These are phyloP conservation scores for Stenolophus ochropezus DNA, from an alignment of 2,888 invertebrate genomes.

Conservation along the genomic window DNA sequence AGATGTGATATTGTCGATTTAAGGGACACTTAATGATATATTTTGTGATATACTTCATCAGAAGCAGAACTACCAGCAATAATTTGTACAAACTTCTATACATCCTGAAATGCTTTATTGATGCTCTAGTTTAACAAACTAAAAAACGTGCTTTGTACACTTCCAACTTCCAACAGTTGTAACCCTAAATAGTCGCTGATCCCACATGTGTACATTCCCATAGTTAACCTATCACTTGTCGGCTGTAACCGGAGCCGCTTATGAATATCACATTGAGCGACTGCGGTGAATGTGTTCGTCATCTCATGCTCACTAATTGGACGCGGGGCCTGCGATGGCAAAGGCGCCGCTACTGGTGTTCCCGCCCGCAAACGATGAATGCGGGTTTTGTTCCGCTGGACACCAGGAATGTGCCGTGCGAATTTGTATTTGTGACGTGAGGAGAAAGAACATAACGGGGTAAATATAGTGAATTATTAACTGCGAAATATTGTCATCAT, in stretches of 20 bases:
- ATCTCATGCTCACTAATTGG: slow-evolving; percentile 56
- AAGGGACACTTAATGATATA: too few relatives aligned
- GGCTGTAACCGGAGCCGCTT: neutral
- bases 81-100: too few relatives aligned
- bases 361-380: neutral
- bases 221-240: neutral
- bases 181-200: too few relatives aligned
- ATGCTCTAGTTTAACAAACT: too few relatives aligned
- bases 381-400: neutral
- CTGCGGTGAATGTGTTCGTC: slow-evolving; percentile 42
- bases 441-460: neutral
- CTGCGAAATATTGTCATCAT: too few relatives aligned
- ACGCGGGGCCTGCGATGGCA: slow-evolving; percentile 20
- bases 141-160: too few relatives aligned
- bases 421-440: neutral
- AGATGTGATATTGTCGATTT: too few relatives aligned
- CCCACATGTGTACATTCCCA: neutral
- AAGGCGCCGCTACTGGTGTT: slow-evolving; percentile 55
- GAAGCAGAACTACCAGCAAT: too few relatives aligned
- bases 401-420: neutral
- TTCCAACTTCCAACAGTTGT: too few relatives aligned
- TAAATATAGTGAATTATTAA: too few relatives aligned
- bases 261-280: slow-evolving; percentile 6
- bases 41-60: too few relatives aligned
- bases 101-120: too few relatives aligned